A percentile compares a stretch with the other conserved stretches of the same genome.
Evolutionary conservation across 2,888 invertebrate genomes (phyloP).

Genomic region (Ephialtes manifestator): DNA sequence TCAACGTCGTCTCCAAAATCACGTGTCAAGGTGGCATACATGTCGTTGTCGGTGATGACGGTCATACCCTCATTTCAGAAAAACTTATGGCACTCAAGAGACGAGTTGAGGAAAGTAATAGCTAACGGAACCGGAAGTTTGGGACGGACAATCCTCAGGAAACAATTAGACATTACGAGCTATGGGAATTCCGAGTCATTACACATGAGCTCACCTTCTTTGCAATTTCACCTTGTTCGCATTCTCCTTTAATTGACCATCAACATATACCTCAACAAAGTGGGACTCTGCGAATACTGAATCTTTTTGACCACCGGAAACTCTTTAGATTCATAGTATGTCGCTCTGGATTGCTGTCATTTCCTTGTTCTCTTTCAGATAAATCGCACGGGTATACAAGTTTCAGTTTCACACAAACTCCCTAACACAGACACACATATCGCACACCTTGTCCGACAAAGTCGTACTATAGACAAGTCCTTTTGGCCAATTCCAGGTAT

Average conservation of each 20-base stretch:
- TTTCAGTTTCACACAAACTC: slow-evolving; percentile 15
- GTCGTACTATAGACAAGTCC: neutral
- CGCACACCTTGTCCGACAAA: slow-evolving; percentile 4
- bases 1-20: no score
- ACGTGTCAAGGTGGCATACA: neutral
- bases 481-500: slow-evolving; percentile 18
- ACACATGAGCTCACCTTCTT: neutral
- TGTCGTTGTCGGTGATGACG: neutral
- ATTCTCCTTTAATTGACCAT: neutral
- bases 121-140: slow-evolving; percentile 9
- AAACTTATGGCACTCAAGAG: slow-evolving; percentile 4
- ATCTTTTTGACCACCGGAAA: neutral
- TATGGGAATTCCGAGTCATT: slow-evolving; percentile 27
- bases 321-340: neutral
- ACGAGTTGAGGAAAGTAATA: neutral
- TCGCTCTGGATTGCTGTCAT: neutral
- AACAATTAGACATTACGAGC: slow-evolving; percentile 26
- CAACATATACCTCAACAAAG: neutral
- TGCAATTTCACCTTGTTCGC: neutral
- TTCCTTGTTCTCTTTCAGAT: slow-evolving; percentile 6
- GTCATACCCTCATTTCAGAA: neutral
- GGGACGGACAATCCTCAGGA: neutral
- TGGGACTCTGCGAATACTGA: neutral
- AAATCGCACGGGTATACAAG: neutral
- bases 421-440: neutral